Evolutionary conservation across 2,113 vertebrate species (phyloP), one percentile per base, ranked within the genome.

Genomic region (Melanotaenia duboulayi): DNA sequence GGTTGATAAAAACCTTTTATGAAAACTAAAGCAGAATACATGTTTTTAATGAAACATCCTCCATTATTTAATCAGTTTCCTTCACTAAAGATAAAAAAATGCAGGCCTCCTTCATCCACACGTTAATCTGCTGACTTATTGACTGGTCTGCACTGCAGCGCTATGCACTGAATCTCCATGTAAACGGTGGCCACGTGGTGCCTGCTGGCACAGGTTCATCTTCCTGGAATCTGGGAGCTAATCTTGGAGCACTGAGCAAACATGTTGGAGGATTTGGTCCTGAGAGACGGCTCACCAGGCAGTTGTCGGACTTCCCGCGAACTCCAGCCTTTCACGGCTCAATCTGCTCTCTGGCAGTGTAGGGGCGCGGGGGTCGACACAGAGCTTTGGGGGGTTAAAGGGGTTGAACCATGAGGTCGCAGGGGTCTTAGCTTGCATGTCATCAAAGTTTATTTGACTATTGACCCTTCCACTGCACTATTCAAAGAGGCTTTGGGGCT

Each of bases 401-500:
- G 61, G 63, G 40, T 25, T 0, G n/a, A 57, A 42, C 76, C 49
- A 51, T 56, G 46, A 68, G 57, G 80, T 48, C 72, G 46, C 1
- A 71, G 70, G 46, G 72, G 70, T 32, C 70, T 72, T 1, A 11
- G 65, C 73, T 44, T 11, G 0, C 71, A 72, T 76, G 79, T 83
- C 74, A 71, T 81, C 86, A 85, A 28, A 85, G 87, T 85, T 85
- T 82, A 85, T 87, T 83, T 76, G 71, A 87, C 82, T 76, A 35
- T 71, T 83, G 84, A 89, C 87, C 84, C 87, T 75, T 84, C 32
- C 0, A 24, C 62, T 6, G 54, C 4, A 0, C 57, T 5, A 60
- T 84, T 86, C 40, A 80, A 17, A 25, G 25, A 0, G 20, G 58
- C 55, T 85, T 28, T 42, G 40, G 50, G 79, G 54, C 40, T 24